Base-by-base conservation (phyloP, 1,140 invertebrate species). In the Calosoma granatense region DNA sequence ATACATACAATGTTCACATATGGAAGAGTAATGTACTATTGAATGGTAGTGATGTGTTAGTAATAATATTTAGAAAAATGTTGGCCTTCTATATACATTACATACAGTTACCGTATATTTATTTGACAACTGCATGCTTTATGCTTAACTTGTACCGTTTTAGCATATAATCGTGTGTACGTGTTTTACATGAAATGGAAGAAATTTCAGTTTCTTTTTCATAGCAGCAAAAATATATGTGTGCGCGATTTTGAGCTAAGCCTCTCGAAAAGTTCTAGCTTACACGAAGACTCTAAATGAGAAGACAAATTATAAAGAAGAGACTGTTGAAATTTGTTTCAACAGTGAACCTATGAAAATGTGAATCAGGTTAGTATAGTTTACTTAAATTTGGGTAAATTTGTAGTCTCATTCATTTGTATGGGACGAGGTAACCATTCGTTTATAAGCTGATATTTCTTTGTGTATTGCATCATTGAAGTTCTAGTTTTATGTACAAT, bases 71-170 rank as follows among this genome's bases (percentile, higher is more conserved):
- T 47, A 47, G 41, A 47, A 47, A 47, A 47, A 47, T 47, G 41
- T 47, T 47, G 41, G 41, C 41, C 41, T 47, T 47, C 41, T 47
- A 47, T 36, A 6, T 47, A 47, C 41, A 47, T 47, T 47, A 47
- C 41, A 47, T 47, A 47, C 41, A 47, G 15, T 47, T 47, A 47
- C 17, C 9, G 41, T 47, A 47, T 47, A 17, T 47, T 47, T 17
- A 47, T 47, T 47, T 47, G 41, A 17, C n/a, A 47, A 12, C 4
- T 47, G 41, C 41, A 47, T 47, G 41, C 41, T 47, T 36, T 47
- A 47, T 11, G 41, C 41, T 47, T 47, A 47, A 47, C 41, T 12
- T 47, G 41, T 47, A 47, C 41, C 41, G 17, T 47, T 47, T 47
- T 47, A 47, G 41, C 9, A 47, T 47, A 11, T 47, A 47, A 12